Evolutionary conservation across 2,797 vertebrate genomes (phyloP).

Genomic region (Leuciscus waleckii): DNA sequence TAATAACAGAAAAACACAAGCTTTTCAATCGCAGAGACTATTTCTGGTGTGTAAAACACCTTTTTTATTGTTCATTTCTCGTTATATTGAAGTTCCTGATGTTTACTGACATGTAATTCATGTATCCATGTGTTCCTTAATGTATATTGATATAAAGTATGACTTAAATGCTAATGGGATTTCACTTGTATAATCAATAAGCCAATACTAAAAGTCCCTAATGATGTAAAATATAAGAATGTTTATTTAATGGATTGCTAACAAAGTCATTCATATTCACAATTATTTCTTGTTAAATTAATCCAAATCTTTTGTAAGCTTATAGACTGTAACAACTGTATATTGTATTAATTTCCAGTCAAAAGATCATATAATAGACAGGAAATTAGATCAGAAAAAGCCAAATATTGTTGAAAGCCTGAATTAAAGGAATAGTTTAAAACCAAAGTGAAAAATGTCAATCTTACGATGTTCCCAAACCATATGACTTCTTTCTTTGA

Average conservation of each 20-base stretch:
- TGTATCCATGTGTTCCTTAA: not conserved
- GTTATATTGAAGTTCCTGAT: too few species aligned
- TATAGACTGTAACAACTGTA: not conserved
- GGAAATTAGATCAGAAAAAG: not conserved
- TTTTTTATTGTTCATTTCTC: too few species aligned
- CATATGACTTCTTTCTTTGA: not conserved
- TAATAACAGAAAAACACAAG: slow-evolving; percentile 22
- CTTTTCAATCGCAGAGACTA: not conserved
- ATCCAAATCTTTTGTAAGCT: not conserved
- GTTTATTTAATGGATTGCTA: not conserved
- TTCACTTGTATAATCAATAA: not conserved
- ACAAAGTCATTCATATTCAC: not conserved
- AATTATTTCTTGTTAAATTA: not conserved
- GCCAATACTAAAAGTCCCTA: not conserved
- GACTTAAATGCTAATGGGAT: not conserved
- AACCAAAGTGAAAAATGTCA: not conserved
- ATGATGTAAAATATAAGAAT: not conserved
- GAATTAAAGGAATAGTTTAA: not conserved
- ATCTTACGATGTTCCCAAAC: not conserved
- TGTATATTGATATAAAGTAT: not conserved
- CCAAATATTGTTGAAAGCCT: not conserved
- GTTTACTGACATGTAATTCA: not conserved
- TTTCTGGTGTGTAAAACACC: not conserved
- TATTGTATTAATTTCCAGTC: not conserved
- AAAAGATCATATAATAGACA: not conserved